A percentile compares a stretch with the other conserved stretches of the same genome.
These are phyloP conservation scores for Halesus radiatus DNA, from an alignment of 1,140 invertebrate species.

Conservation along the genomic window DNA sequence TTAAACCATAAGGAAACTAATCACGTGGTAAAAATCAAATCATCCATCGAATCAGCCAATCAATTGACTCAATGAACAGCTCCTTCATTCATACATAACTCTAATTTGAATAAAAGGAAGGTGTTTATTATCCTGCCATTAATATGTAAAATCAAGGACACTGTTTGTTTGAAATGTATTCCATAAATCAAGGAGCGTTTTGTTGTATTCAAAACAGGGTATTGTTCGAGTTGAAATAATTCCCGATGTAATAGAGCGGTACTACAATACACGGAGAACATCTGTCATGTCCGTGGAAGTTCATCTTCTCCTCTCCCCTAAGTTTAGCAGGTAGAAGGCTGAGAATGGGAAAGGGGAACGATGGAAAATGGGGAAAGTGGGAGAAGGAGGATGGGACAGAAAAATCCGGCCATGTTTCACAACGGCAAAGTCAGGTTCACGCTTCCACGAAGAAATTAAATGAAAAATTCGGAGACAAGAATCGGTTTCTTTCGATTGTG, in stretches of 20 bases:
- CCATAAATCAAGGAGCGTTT: slow-evolving; percentile 12
- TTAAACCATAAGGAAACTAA: too few species aligned
- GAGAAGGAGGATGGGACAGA: background rate
- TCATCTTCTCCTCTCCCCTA: background rate
- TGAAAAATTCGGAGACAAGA: background rate
- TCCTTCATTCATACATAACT: too few species aligned
- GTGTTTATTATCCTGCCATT: too few species aligned
- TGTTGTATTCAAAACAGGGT: background rate
- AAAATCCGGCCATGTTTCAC: slow-evolving; percentile 5
- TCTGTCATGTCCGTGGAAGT: slow-evolving; percentile 12
- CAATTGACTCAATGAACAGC: too few species aligned
- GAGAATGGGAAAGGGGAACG: background rate
- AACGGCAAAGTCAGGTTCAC: background rate
- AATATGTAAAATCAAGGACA: background rate
- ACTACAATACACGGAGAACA: background rate
- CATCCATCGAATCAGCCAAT: too few species aligned
- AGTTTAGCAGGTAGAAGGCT: background rate
- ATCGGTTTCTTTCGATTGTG: background rate
- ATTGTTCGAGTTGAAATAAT: background rate
- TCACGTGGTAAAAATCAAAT: too few species aligned
- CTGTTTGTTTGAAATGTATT: background rate
- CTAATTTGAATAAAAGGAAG: too few species aligned
- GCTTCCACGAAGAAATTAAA: background rate
- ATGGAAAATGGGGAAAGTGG: background rate
- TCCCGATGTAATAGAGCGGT: background rate